A percentile compares a stretch with the other conserved stretches of the same genome.
These are phyloP conservation scores for Griposia aprilina DNA, from an alignment of 2,888 invertebrate species.

Conservation along the genomic window DNA sequence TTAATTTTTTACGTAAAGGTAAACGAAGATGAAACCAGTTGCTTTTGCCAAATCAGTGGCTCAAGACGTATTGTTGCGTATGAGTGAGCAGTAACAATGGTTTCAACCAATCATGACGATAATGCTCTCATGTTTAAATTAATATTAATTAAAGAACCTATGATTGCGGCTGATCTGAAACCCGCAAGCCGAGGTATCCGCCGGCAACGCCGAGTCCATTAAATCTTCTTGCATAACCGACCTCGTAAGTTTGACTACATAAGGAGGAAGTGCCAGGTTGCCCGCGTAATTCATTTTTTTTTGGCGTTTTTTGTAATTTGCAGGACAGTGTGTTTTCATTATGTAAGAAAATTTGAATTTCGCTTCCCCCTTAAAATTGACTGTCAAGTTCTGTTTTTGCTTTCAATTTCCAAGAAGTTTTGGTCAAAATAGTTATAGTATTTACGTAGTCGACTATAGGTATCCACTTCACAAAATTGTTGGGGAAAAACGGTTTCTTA, in stretches of 20 bases:
- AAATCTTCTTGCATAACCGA: background rate
- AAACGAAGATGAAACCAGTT: background rate
- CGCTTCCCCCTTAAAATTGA: too few relatives aligned
- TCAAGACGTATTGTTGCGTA: background rate
- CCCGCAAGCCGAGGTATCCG: background rate
- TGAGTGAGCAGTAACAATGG: constrained; percentile 35
- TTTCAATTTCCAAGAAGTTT: background rate
- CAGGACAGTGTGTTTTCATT: too few relatives aligned
- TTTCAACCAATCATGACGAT: background rate
- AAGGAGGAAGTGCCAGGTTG: too few relatives aligned
- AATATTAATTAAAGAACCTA: constrained; percentile 17
- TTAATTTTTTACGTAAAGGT: background rate
- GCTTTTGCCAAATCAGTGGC: too few relatives aligned
- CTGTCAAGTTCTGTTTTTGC: background rate
- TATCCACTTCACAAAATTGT: too few relatives aligned
- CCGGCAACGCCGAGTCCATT: too few relatives aligned
- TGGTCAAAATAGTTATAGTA: background rate
- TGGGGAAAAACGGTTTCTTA: background rate
- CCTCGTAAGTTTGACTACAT: too few relatives aligned
- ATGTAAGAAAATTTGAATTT: too few relatives aligned
- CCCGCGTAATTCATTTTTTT: background rate
- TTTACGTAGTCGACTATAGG: background rate
- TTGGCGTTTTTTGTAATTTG: too few relatives aligned
- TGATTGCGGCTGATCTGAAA: background rate
- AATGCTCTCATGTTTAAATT: constrained; percentile 40